Evolutionary conservation across 2,797 vertebrate species (phyloP).

Genomic region (Sebastes iracundus): DNA sequence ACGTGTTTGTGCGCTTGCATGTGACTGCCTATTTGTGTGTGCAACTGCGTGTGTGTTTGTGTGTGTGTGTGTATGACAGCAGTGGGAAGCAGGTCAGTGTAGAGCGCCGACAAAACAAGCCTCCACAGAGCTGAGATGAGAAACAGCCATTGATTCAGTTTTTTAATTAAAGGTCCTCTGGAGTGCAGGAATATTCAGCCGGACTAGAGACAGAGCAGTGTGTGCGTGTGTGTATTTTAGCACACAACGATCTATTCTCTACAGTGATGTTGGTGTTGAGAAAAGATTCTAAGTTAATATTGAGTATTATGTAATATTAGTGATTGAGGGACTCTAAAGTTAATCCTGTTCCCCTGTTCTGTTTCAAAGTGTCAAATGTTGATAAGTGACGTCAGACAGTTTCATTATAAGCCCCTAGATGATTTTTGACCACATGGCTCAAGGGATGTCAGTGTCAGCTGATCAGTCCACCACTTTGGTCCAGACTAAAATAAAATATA

Average conservation of each 20-base stretch:
- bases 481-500: background rate
- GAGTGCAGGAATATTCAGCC: constrained; percentile 2
- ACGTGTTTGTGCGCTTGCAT: background rate
- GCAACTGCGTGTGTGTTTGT: background rate
- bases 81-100: constrained; percentile 30
- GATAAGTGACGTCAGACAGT: background rate
- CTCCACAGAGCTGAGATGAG: constrained; percentile 21
- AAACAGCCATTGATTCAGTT: constrained; percentile 47
- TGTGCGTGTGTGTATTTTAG: background rate
- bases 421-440: background rate
- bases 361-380: background rate
- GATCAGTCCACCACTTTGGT: background rate
- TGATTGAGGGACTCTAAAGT: background rate
- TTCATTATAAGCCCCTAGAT: background rate
- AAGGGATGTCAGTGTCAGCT: background rate
- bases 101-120: background rate
- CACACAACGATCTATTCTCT: background rate
- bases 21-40: background rate
- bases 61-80: constrained; percentile 1
- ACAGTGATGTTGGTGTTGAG: background rate
- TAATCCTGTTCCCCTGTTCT: background rate
- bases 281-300: background rate
- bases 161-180: constrained; percentile 54
- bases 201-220: background rate
- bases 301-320: background rate